phyloP scores from a whole-genome alignment of 1,140 invertebrate species.

The Pogonognathellus flavescens region DNA sequence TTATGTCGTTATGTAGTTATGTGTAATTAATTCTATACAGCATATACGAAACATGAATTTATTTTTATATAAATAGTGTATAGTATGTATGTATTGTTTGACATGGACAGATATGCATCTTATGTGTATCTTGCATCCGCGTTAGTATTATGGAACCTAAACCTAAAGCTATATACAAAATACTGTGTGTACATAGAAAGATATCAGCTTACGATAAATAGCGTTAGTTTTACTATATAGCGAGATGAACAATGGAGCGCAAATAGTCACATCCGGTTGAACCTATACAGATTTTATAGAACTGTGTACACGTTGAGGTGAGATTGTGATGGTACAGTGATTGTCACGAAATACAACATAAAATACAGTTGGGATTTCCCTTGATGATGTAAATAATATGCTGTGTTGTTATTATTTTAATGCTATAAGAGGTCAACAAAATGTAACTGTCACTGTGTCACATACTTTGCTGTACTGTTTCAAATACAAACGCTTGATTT shows the following conservation, averaged over 20 bases:
- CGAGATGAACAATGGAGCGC: background rate
- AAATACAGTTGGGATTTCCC: slow-evolving; percentile 29
- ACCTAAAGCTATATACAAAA: background rate
- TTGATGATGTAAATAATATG: background rate
- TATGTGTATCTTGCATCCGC: too few relatives aligned
- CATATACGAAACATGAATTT: too few relatives aligned
- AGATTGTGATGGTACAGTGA: slow-evolving; percentile 1
- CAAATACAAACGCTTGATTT: too few relatives aligned
- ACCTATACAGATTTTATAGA: background rate
- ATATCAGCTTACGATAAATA: background rate
- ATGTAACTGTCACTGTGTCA: background rate
- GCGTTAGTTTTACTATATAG: background rate
- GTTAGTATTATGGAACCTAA: too few relatives aligned
- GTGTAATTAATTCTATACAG: too few relatives aligned
- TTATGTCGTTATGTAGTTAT: too few relatives aligned
- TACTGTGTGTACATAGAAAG: background rate
- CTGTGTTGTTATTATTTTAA: background rate
- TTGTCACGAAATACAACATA: background rate
- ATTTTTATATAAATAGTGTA: too few relatives aligned
- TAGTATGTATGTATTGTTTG: too few relatives aligned
- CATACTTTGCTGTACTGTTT: too few relatives aligned
- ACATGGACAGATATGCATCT: too few relatives aligned
- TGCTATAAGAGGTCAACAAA: background rate
- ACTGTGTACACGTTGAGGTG: background rate
- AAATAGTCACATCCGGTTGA: slow-evolving; percentile 43